Base-by-base conservation (phyloP, 1,140 invertebrate genomes). In the Rhagoletis pomonella region DNA sequence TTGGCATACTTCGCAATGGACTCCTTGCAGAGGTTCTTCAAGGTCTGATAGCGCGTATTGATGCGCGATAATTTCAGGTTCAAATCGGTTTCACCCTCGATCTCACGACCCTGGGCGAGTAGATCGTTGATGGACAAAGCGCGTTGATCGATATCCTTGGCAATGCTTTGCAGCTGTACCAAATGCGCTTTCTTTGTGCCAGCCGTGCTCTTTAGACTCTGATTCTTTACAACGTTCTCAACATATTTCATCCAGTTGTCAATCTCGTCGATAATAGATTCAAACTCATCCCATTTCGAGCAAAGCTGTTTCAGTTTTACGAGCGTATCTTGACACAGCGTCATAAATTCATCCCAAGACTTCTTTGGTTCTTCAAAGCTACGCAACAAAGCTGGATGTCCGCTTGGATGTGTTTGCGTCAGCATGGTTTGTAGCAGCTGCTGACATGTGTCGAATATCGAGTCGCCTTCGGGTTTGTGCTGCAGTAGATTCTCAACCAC, bases 141-240 rank as follows among this genome's bases (percentile, higher is more conserved):
- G 91, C 97, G 97, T 1, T 95, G 93, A 1, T 93, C 89, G 77
- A 99, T 96, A 89, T 97, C 96, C 88, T 95, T 94, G 91, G 97
- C 96, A 62, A 98, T 93, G 58, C 94, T 93, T 89, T 96, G 96
- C 0, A 99, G 93, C 91, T 97, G 97, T 62, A 96, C 95, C 47
- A 98, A 94, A 94, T 99, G 97, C 14, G 93, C 93, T 88, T 96
- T 93, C 93, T 99, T 99, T 0, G 97, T 95, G 88, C 97, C 96
- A 29, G 97, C 95, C 6, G 96, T 97, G 90, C 96, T 97, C 91
- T 97, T 98, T 5, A 99, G 94, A 89, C 97, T 97, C 93, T 98
- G 97, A 93, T 99, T 98, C 93, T 97, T 97, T 0, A 98, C 94
- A 91, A 97, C 95, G 73, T 94, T 94, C 94, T 99, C 98, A 90